Evolutionary conservation across 2,113 vertebrate genomes (phyloP).

Genomic region (Thalassarche chlororhynchos): DNA sequence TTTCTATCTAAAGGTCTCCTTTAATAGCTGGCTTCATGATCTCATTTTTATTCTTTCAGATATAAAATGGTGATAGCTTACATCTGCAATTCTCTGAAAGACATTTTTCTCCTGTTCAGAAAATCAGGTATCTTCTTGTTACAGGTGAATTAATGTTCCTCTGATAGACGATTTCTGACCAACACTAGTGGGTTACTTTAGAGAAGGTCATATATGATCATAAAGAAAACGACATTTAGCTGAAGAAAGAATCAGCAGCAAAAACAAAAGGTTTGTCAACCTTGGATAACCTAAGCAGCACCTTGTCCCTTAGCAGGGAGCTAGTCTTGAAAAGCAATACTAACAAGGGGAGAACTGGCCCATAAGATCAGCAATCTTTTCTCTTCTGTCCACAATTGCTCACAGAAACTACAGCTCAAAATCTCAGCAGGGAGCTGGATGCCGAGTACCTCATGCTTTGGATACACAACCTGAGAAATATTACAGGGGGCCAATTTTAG

Average conservation of each 20-base stretch:
- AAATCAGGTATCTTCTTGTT: slow-evolving; percentile 75
- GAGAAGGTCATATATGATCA: slow-evolving; percentile 38
- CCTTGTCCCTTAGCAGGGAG: neutral
- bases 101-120: slow-evolving; percentile 59
- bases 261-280: neutral
- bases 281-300: neutral
- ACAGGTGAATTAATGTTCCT: slow-evolving; percentile 66
- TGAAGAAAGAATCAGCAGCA: neutral
- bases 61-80: slow-evolving; percentile 64
- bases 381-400: neutral
- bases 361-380: neutral
- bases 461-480: neutral
- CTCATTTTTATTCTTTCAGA: slow-evolving; percentile 69
- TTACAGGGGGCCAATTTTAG: neutral
- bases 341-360: neutral
- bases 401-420: neutral
- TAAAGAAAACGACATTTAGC: slow-evolving; percentile 8
- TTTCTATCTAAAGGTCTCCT: slow-evolving; percentile 50
- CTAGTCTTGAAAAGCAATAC: neutral
- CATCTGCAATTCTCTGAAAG: slow-evolving; percentile 36
- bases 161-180: slow-evolving; percentile 52
- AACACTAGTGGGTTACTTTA: slow-evolving; percentile 18
- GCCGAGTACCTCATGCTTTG: neutral
- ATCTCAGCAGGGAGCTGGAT: neutral
- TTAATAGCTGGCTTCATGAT: slow-evolving; percentile 55